Percentiles rank a stretch among this genome's conserved stretches.
phyloP scores from a whole-genome alignment of 1,140 invertebrate genomes.

The Ceratina japonica region DNA sequence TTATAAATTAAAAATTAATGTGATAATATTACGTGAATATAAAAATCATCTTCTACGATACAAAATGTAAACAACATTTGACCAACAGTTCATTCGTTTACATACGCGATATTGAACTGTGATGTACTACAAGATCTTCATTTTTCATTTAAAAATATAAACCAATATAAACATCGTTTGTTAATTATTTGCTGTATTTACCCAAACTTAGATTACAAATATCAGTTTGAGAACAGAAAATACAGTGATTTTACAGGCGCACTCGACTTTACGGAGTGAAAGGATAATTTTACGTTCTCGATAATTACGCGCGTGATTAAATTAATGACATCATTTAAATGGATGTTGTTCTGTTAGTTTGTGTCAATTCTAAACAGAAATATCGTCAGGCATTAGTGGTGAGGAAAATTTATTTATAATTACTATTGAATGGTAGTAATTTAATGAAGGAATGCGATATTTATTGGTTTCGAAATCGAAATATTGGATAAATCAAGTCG shows the following conservation, averaged over 20 bases:
- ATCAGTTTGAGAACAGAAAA: slow-evolving; percentile 28
- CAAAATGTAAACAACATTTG: slow-evolving; percentile 33
- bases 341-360: neutral
- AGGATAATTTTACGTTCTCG: too few species aligned
- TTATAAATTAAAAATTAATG: slow-evolving; percentile 57
- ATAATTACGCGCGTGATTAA: too few species aligned
- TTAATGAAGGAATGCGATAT: too few species aligned
- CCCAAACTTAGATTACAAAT: slow-evolving; percentile 24
- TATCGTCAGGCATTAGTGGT: too few species aligned
- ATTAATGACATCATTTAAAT: too few species aligned
- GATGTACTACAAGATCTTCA: slow-evolving; percentile 14
- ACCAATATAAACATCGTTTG: slow-evolving; percentile 34
- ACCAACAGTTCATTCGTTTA: slow-evolving; percentile 12
- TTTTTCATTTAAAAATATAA: slow-evolving; percentile 36
- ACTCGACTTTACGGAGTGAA: too few species aligned
- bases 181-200: slow-evolving; percentile 31
- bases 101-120: slow-evolving; percentile 20
- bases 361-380: too few species aligned
- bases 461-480: too few species aligned
- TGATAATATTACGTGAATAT: slow-evolving; percentile 37
- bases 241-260: neutral
- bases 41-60: slow-evolving; percentile 38
- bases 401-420: neutral
- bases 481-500: too few species aligned
- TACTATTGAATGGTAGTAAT: neutral